These are phyloP conservation scores for Drosophila sp. DNA, from an alignment of 1,140 invertebrate species.

Conservation along the genomic window DNA sequence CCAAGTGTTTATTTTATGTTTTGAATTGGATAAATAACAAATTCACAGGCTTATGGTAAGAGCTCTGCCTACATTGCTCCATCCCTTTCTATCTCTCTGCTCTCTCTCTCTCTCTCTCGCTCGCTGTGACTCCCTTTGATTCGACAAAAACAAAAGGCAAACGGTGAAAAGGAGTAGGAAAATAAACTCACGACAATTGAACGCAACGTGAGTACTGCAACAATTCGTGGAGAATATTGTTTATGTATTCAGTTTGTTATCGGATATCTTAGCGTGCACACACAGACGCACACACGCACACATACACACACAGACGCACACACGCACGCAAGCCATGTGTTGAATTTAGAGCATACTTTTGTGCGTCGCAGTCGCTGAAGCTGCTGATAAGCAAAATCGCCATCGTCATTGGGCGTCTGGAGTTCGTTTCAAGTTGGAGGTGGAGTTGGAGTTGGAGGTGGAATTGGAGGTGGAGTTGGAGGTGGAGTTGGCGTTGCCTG, in stretches of 20 bases:
- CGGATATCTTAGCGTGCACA: slow-evolving; percentile 48
- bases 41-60: not conserved
- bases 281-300: slow-evolving; percentile 11
- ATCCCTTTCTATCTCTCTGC: not conserved
- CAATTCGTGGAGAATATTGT: slow-evolving; percentile 71
- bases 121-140: not conserved
- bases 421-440: not conserved
- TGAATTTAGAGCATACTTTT: slow-evolving; percentile 53
- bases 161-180: not conserved
- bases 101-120: not conserved
- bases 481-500: slow-evolving; percentile 15
- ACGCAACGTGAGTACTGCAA: slow-evolving; percentile 44
- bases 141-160: not conserved
- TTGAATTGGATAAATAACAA: slow-evolving; percentile 5
- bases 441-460: slow-evolving; percentile 9
- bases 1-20: not conserved
- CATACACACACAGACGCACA: slow-evolving; percentile 1
- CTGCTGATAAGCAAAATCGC: slow-evolving; percentile 58
- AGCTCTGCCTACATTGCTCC: not conserved
- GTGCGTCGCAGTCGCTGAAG: slow-evolving; percentile 21
- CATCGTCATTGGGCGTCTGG: not conserved
- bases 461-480: not conserved
- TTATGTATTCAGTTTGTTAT: slow-evolving; percentile 68
- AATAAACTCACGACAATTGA: slow-evolving; percentile 21
- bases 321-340: not conserved